Conservation (phyloP, 2,888 invertebrate genomes). For the Elmis aenea region DNA sequence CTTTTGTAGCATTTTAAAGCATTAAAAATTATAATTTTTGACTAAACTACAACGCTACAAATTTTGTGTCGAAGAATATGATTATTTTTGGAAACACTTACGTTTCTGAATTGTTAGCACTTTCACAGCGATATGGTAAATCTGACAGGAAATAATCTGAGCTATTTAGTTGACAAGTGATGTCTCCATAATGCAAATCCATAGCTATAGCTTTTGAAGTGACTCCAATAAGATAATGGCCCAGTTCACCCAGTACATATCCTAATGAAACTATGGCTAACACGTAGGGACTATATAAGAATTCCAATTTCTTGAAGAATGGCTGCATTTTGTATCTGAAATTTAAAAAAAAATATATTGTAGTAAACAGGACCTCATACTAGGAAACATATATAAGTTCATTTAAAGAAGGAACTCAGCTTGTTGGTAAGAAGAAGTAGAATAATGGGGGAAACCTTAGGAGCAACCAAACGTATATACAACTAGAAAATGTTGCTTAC, state of each 20-base stretch:
- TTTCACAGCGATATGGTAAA: constrained; percentile 53
- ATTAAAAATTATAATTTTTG: no score
- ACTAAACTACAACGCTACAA: no score
- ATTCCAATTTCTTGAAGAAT: constrained; percentile 54
- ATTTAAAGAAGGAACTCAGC: no score
- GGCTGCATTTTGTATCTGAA: constrained; percentile 43
- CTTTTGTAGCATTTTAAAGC: no score
- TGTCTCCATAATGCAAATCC: constrained; percentile 82
- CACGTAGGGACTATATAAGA: constrained; percentile 74
- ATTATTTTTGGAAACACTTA: no score
- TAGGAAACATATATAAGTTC: no score
- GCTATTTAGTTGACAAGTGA: constrained; percentile 73
- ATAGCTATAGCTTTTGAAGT: constrained; percentile 82
- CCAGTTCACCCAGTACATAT: constrained; percentile 81
- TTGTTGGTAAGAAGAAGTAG: no score
- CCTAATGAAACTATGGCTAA: constrained; percentile 74
- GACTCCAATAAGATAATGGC: constrained; percentile 84
- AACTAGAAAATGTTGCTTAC: no score
- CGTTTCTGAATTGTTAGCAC: constrained; percentile 52
- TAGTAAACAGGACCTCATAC: not conserved
- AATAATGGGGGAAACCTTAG: no score
- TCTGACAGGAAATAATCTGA: constrained; percentile 51
- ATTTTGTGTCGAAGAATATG: no score
- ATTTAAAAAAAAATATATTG: not conserved
- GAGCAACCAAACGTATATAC: no score